phyloP scores from a whole-genome alignment of 2,888 invertebrate species.

The Apamea sordens region DNA sequence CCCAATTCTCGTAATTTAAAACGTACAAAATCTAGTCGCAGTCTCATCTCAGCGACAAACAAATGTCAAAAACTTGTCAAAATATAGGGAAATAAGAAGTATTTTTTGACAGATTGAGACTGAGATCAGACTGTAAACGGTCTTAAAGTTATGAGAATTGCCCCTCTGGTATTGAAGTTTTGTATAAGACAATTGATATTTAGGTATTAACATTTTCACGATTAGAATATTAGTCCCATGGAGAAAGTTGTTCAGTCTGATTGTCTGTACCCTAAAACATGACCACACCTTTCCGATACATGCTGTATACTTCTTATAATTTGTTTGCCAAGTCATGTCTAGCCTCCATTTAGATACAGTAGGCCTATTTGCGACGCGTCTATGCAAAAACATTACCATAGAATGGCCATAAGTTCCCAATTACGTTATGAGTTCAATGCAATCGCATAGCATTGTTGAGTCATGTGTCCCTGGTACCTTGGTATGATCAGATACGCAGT shows the following conservation, averaged over 20 bases:
- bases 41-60: too few species aligned
- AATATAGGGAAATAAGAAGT: too few species aligned
- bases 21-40: too few species aligned
- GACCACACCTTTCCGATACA: neutral
- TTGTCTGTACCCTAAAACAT: neutral
- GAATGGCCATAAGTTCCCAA: slow-evolving; percentile 56
- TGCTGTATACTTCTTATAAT: neutral
- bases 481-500: slow-evolving; percentile 7
- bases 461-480: slow-evolving; percentile 39
- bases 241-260: neutral
- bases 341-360: slow-evolving; percentile 17
- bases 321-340: slow-evolving; percentile 14
- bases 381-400: slow-evolving; percentile 54
- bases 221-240: neutral
- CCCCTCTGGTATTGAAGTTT: too few species aligned
- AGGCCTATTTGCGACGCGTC: slow-evolving; percentile 29
- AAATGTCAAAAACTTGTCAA: too few species aligned
- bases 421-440: slow-evolving; percentile 55
- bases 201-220: neutral
- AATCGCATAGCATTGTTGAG: slow-evolving; percentile 44
- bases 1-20: too few species aligned
- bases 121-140: too few species aligned
- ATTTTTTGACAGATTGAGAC: too few species aligned
- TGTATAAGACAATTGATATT: neutral
- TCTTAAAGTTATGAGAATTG: too few species aligned